A percentile compares a stretch with the other conserved stretches of the same genome.
Conservation (phyloP, 2,888 invertebrate genomes). For the Orthonevra nobilis region DNA sequence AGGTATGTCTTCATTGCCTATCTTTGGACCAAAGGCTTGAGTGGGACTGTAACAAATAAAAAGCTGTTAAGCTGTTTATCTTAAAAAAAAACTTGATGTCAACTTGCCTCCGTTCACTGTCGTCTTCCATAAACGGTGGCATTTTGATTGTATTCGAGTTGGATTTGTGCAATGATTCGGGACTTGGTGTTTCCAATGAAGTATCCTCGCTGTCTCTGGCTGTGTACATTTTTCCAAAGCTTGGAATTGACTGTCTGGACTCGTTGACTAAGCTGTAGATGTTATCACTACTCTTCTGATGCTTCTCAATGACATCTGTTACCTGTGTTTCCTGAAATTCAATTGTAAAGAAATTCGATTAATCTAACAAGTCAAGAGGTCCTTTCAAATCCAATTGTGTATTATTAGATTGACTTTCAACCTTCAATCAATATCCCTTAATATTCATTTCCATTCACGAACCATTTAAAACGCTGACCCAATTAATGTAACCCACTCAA, state of each 20-base stretch:
- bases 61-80: no score
- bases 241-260: slow-evolving; percentile 7
- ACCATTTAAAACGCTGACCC: slow-evolving; percentile 11
- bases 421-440: neutral
- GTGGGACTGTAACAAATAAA: slow-evolving; percentile 74
- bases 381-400: neutral
- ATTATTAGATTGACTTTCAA: no score
- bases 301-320: slow-evolving; percentile 13
- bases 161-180: slow-evolving; percentile 66
- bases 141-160: slow-evolving; percentile 73
- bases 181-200: slow-evolving; percentile 1
- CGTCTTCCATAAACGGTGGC: slow-evolving; percentile 77
- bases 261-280: slow-evolving; percentile 50
- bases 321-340: slow-evolving; percentile 34
- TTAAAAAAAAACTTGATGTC: neutral
- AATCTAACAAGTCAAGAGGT: neutral
- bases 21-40: slow-evolving; percentile 82
- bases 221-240: slow-evolving; percentile 18
- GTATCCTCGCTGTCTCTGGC: neutral
- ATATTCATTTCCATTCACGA: neutral
- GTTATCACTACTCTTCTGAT: slow-evolving; percentile 52
- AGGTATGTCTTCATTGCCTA: slow-evolving; percentile 79
- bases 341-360: no score
- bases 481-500: slow-evolving; percentile 13
- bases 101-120: slow-evolving; percentile 74